phyloP scores from a whole-genome alignment of 1,140 invertebrate genomes.

The Drosophila pallidifrons region DNA sequence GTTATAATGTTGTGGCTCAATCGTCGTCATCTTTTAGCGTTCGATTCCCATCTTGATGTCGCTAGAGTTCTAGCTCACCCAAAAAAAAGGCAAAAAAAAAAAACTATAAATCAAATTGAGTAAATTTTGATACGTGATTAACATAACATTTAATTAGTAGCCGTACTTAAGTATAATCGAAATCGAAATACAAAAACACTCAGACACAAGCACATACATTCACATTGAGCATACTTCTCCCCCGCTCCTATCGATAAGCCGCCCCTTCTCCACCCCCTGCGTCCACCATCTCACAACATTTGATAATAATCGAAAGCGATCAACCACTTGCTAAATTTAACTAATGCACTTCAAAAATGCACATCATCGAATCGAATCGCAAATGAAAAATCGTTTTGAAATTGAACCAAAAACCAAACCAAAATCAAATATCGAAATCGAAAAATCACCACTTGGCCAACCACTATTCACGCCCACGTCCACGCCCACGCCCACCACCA shows the following conservation, averaged over 20 bases:
- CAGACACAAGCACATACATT: conserved; percentile 7
- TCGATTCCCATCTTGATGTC: conserved; percentile 17
- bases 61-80: background rate
- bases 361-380: conserved; percentile 48
- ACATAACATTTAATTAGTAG: conserved; percentile 7
- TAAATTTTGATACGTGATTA: conserved; percentile 8
- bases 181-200: no score
- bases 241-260: background rate
- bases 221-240: conserved; percentile 8
- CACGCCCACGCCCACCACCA: conserved; percentile 35
- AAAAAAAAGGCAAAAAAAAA: background rate
- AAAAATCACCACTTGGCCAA: conserved; percentile 54
- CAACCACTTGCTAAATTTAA: conserved; percentile 71
- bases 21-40: conserved; percentile 25
- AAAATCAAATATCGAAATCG: conserved; percentile 51
- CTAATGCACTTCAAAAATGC: conserved; percentile 77
- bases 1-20: conserved; percentile 10
- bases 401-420: conserved; percentile 27
- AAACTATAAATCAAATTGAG: background rate
- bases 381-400: conserved; percentile 27
- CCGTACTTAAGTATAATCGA: conserved; percentile 10
- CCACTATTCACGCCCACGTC: conserved; percentile 48
- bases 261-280: background rate
- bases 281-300: background rate
- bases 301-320: conserved; percentile 45